A percentile compares a stretch with the other conserved stretches of the same genome.
phyloP scores from a whole-genome alignment of 2,888 invertebrate genomes.

The Leucophenga maculata region DNA sequence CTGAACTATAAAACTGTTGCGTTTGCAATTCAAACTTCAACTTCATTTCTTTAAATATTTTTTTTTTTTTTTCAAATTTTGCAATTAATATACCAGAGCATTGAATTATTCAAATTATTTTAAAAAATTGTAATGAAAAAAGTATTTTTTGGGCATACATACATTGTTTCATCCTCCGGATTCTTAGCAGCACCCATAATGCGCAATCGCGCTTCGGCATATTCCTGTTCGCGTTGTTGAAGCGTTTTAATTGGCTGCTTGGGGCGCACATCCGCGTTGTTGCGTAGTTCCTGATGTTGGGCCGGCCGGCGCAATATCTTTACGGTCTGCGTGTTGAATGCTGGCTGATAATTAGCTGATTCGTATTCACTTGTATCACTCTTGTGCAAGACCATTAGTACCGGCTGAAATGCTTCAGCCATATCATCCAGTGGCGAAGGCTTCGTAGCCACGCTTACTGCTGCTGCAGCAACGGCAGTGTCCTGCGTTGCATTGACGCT shows the following conservation, averaged over 20 bases:
- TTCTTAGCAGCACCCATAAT: conserved; percentile 90
- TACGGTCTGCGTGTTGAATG: conserved; percentile 77
- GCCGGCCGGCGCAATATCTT: conserved; percentile 86
- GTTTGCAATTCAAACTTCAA: too few relatives aligned
- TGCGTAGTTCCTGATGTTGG: conserved; percentile 76
- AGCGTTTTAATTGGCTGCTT: conserved; percentile 86
- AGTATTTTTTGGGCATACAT: conserved; percentile 42
- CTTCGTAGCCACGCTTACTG: not conserved
- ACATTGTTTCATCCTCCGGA: conserved; percentile 82
- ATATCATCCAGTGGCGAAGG: conserved; percentile 52
- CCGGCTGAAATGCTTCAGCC: conserved; percentile 71
- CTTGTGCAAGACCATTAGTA: conserved; percentile 82
- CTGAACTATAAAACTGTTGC: too few relatives aligned
- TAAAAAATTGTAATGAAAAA: not conserved
- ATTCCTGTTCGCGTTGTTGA: conserved; percentile 93
- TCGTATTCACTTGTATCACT: conserved; percentile 83
- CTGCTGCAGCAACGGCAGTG: not conserved
- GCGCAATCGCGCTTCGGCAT: conserved; percentile 90
- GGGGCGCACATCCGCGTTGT: conserved; percentile 77
- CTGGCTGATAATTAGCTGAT: conserved; percentile 76
- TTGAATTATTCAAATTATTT: too few relatives aligned
- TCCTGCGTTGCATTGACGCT: conserved; percentile 28
- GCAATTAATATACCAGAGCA: too few relatives aligned
- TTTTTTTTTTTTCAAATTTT: too few relatives aligned
- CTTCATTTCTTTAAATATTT: too few relatives aligned